phyloP scores from a whole-genome alignment of 2,113 vertebrate species.

The Cebidichthys violaceus region DNA sequence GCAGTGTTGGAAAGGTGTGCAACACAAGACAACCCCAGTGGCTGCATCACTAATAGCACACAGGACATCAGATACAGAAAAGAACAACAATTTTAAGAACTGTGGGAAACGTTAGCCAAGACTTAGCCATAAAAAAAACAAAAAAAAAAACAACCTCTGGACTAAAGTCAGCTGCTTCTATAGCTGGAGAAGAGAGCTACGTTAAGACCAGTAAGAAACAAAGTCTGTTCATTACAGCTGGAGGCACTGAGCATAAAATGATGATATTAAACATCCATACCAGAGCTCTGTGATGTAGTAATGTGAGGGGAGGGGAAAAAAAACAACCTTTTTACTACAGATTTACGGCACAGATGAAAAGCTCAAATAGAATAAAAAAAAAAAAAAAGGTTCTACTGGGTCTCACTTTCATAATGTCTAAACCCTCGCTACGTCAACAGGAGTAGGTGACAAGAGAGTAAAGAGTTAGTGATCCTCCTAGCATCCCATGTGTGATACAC shows the following conservation, averaged over 20 bases:
- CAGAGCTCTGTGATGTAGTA: conserved; percentile 17
- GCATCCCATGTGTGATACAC: conserved; percentile 80
- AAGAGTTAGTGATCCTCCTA: conserved; percentile 80
- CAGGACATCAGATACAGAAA: conserved; percentile 99
- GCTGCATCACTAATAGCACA: conserved; percentile 99
- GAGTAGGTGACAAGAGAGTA: conserved; percentile 69
- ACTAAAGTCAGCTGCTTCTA: conserved; percentile 37
- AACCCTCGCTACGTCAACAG: conserved; percentile 65
- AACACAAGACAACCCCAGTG: conserved; percentile 99
- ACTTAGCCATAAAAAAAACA: conserved; percentile 75
- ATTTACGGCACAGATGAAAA: conserved; percentile 37
- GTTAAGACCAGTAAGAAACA: background rate
- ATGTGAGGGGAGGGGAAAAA: conserved; percentile 28
- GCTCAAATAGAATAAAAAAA: conserved; percentile 35
- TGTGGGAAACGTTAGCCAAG: conserved; percentile 81
- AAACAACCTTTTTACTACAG: conserved; percentile 17
- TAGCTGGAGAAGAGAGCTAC: conserved; percentile 6
- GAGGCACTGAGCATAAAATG: conserved; percentile 32
- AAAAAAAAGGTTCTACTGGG: conserved; percentile 41
- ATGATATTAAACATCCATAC: conserved; percentile 44
- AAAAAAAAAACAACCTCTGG: conserved; percentile 23
- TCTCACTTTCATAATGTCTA: conserved; percentile 65
- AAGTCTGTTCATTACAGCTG: conserved; percentile 40
- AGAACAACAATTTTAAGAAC: conserved; percentile 99
- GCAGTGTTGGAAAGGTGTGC: conserved; percentile 99